Evolutionary conservation across 2,888 invertebrate genomes (phyloP).

Genomic region (Harmothoe impar): DNA sequence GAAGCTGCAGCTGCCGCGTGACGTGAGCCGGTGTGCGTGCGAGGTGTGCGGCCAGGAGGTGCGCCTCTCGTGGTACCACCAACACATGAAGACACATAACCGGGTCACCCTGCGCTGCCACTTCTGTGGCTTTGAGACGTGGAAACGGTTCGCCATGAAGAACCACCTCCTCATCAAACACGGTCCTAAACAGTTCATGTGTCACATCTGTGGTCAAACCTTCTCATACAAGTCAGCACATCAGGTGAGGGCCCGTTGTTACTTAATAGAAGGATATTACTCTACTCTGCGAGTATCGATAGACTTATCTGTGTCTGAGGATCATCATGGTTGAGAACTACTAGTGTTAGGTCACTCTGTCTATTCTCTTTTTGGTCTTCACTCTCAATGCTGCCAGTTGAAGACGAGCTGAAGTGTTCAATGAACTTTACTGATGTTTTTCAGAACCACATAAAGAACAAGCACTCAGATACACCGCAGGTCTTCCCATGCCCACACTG

Average conservation of each 20-base stretch:
- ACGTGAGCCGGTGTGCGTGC: constrained; percentile 52
- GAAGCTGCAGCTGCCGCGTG: constrained; percentile 40
- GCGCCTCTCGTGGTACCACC: constrained; percentile 49
- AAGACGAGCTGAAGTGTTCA: no score
- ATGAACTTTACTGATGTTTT: no score
- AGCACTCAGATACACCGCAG: constrained; percentile 23
- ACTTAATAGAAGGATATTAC: not conserved
- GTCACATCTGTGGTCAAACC: constrained; percentile 41
- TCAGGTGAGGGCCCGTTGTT: not conserved
- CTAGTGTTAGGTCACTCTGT: no score
- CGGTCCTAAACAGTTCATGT: constrained; percentile 60
- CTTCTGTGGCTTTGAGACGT: constrained; percentile 28
- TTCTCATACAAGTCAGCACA: constrained; percentile 56
- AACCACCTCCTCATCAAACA: constrained; percentile 36
- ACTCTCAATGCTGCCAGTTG: no score
- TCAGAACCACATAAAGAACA: constrained; percentile 32
- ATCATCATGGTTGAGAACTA: no score
- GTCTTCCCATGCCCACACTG: constrained; percentile 60
- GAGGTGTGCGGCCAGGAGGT: constrained; percentile 60
- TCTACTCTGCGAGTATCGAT: no score
- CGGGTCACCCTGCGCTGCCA: constrained; percentile 30
- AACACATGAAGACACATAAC: constrained; percentile 63
- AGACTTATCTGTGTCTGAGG: no score
- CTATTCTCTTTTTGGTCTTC: no score
- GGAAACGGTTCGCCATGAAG: constrained; percentile 31